phyloP scores from a whole-genome alignment of 2,888 invertebrate species.

The Campoplex capitator region DNA sequence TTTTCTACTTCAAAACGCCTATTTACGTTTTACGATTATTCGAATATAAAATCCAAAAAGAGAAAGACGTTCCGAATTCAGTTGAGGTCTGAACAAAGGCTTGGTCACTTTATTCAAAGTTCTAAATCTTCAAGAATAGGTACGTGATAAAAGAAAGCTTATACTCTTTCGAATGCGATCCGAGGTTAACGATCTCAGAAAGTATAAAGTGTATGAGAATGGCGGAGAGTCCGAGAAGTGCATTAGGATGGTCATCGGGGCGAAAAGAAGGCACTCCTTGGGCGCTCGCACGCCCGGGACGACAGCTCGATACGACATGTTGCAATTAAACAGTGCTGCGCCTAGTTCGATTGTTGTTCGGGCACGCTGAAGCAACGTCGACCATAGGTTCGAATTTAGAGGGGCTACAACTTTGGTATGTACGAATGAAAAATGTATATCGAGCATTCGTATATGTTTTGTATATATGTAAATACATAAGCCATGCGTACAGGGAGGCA shows the following conservation, averaged over 20 bases:
- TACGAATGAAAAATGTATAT: conserved; percentile 27
- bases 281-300: conserved; percentile 46
- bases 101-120: neutral
- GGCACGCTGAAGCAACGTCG: conserved; percentile 9
- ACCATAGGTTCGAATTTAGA: conserved; percentile 26
- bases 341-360: conserved; percentile 75
- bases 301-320: conserved; percentile 50
- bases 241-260: conserved; percentile 70
- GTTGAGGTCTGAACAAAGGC: neutral
- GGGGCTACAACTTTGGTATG: conserved; percentile 34
- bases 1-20: conserved; percentile 3
- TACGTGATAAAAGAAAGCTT: too few relatives aligned
- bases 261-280: conserved; percentile 73
- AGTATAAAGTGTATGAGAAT: conserved; percentile 2
- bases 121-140: neutral
- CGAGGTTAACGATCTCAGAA: conserved; percentile 40
- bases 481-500: conserved; percentile 32
- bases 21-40: conserved; percentile 17
- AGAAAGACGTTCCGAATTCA: neutral
- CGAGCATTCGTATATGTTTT: neutral
- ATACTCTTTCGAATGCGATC: neutral
- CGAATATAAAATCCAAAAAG: conserved; percentile 4
- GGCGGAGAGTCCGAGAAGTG: conserved; percentile 53
- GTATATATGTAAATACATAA: neutral
- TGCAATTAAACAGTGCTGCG: conserved; percentile 77